phyloP scores from a whole-genome alignment of 2,888 invertebrate species.

The Muschampia plurimacula region DNA sequence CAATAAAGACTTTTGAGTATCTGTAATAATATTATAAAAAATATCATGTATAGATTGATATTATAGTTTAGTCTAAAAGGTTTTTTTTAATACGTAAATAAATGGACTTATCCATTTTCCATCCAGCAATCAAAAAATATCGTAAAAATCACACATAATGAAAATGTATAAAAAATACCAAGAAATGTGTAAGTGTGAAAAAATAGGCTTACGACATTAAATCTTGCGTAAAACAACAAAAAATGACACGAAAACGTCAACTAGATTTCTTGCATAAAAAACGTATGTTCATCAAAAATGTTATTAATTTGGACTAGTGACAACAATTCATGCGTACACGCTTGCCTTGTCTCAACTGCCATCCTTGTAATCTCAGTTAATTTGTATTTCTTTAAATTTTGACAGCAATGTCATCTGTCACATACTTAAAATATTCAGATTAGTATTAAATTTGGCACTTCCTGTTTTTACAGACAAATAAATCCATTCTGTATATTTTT shows the following conservation, averaged over 20 bases:
- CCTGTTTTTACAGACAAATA: background rate
- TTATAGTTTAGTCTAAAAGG: too few relatives aligned
- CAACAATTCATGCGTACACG: constrained; percentile 14
- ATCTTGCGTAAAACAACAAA: background rate
- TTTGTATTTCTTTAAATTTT: constrained; percentile 14
- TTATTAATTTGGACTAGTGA: constrained; percentile 26
- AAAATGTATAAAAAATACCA: too few relatives aligned
- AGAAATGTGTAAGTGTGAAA: too few relatives aligned
- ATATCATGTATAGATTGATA: too few relatives aligned
- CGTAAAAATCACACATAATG: too few relatives aligned
- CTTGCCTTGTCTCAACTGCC: constrained; percentile 15
- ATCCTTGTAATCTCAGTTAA: constrained; percentile 6
- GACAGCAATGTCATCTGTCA: constrained; percentile 21
- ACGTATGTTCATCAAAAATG: constrained; percentile 6
- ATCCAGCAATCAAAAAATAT: too few relatives aligned
- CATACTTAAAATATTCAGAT: constrained; percentile 3
- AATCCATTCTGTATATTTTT: too few relatives aligned
- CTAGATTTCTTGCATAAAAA: background rate
- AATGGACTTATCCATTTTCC: too few relatives aligned
- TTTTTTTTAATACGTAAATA: too few relatives aligned
- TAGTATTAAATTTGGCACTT: constrained; percentile 12
- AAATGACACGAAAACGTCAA: constrained; percentile 14
- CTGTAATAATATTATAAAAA: too few relatives aligned
- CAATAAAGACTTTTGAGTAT: too few relatives aligned
- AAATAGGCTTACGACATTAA: background rate